Percentiles rank a stretch among this genome's conserved stretches.
phyloP scores from a whole-genome alignment of 2,797 vertebrate species.

The Arrhamphus sclerolepis region DNA sequence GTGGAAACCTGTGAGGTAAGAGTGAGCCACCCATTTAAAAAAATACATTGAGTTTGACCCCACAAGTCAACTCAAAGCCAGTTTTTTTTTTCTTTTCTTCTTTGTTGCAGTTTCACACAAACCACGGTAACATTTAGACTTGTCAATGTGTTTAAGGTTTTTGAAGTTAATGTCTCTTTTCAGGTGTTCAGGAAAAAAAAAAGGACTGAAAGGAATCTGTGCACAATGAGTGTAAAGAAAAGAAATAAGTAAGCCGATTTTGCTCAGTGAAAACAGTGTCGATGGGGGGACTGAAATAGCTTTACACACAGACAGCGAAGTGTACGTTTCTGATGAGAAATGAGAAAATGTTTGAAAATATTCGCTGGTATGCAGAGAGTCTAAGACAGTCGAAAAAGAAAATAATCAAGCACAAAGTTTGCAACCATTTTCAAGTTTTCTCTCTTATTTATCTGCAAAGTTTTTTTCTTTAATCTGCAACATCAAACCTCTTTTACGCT shows the following conservation, averaged over 20 bases:
- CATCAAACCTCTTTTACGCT: constrained; percentile 26
- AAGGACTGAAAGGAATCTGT: no score
- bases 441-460: constrained; percentile 3
- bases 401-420: constrained; percentile 16
- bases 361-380: neutral
- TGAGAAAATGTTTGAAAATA: neutral
- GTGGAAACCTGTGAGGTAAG: neutral
- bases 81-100: neutral
- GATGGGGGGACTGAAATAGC: neutral
- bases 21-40: neutral
- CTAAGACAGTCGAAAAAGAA: constrained; percentile 12
- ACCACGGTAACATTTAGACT: neutral
- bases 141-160: no score
- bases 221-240: neutral
- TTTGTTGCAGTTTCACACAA: neutral
- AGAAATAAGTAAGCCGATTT: neutral
- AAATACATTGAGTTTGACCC: neutral
- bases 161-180: no score
- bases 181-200: no score
- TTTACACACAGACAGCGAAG: neutral
- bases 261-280: no score
- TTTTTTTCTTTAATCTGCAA: constrained; percentile 28
- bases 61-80: neutral
- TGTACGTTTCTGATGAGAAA: no score
- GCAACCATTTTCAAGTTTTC: constrained; percentile 14